A percentile compares a stretch with the other conserved stretches of the same genome.
These are phyloP conservation scores for Drosophila varians DNA, from an alignment of 1,140 invertebrate genomes.

Conservation along the genomic window DNA sequence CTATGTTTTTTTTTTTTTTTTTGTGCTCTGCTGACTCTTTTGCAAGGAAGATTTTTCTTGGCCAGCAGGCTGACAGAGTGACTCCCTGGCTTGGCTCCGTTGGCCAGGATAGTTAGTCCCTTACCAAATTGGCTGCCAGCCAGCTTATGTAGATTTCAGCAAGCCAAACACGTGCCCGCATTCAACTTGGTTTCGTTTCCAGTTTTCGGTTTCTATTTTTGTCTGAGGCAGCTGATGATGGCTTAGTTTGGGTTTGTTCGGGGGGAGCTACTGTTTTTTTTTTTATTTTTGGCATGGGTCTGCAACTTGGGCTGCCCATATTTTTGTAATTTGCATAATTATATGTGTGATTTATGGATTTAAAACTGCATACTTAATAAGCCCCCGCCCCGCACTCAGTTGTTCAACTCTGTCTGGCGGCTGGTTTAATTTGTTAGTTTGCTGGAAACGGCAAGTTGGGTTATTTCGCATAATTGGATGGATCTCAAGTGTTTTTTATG, in stretches of 20 bases:
- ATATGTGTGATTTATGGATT: slow-evolving; percentile 81
- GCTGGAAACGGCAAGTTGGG: slow-evolving; percentile 11
- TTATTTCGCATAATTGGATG: slow-evolving; percentile 15
- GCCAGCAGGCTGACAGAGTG: slow-evolving; percentile 44
- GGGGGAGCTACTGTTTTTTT: not conserved
- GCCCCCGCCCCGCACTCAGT: not conserved
- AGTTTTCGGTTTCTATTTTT: slow-evolving; percentile 67
- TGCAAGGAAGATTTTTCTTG: slow-evolving; percentile 57
- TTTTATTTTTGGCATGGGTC: slow-evolving; percentile 1
- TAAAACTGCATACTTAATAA: slow-evolving; percentile 56
- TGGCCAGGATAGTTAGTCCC: slow-evolving; percentile 62
- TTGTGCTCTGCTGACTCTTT: slow-evolving; percentile 14
- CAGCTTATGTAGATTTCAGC: slow-evolving; percentile 78
- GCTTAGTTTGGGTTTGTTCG: slow-evolving; percentile 22
- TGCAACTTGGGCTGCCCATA: slow-evolving; percentile 55
- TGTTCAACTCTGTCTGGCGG: slow-evolving; percentile 1
- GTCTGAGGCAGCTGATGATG: slow-evolving; percentile 30
- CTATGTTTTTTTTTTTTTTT: slow-evolving; percentile 63
- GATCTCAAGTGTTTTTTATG: slow-evolving; percentile 21
- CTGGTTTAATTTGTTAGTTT: slow-evolving; percentile 49
- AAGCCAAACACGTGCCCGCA: slow-evolving; percentile 77
- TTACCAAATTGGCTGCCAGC: slow-evolving; percentile 73
- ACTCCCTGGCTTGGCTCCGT: slow-evolving; percentile 32
- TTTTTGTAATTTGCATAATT: slow-evolving; percentile 78
- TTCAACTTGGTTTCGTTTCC: slow-evolving; percentile 59